A percentile compares a stretch with the other conserved stretches of the same genome.
Evolutionary conservation across 2,888 invertebrate genomes (phyloP).

Genomic region (Parnassius smintheus): DNA sequence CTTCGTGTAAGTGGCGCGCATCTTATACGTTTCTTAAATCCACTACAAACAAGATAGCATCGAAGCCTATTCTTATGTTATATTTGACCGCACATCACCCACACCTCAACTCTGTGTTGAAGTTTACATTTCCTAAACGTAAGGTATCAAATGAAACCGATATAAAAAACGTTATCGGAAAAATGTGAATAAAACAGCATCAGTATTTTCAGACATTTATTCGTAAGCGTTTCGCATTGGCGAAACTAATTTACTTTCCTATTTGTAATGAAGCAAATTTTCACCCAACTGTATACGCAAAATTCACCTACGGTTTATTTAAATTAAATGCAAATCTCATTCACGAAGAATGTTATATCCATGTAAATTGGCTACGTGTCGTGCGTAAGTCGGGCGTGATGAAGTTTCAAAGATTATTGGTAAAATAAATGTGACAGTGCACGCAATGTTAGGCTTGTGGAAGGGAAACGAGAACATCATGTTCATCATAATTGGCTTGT

Average conservation of each 20-base stretch:
- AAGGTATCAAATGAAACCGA: too few relatives aligned
- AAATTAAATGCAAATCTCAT: slow-evolving; percentile 37
- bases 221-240: slow-evolving; percentile 21
- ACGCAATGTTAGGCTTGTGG: not conserved
- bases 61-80: too few relatives aligned
- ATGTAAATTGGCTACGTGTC: slow-evolving; percentile 44
- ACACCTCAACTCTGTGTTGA: too few relatives aligned
- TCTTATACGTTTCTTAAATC: too few relatives aligned
- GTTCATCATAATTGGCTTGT: too few relatives aligned
- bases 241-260: slow-evolving; percentile 19
- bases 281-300: slow-evolving; percentile 18
- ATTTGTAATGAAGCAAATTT: slow-evolving; percentile 23
- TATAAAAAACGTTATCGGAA: too few relatives aligned
- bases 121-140: too few relatives aligned
- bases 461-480: too few relatives aligned
- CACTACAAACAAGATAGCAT: too few relatives aligned
- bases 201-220: slow-evolving; percentile 9
- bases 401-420: slow-evolving; percentile 23
- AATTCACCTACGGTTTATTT: slow-evolving; percentile 25
- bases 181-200: not conserved
- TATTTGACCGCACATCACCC: too few relatives aligned
- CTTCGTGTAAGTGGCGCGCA: too few relatives aligned
- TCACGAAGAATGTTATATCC: slow-evolving; percentile 40
- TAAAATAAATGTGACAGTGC: not conserved
- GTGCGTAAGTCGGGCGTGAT: slow-evolving; percentile 36